A percentile compares a stretch with the other conserved stretches of the same genome.
phyloP scores from a whole-genome alignment of 2,888 invertebrate species.

The Alloscopus bannaensis region DNA sequence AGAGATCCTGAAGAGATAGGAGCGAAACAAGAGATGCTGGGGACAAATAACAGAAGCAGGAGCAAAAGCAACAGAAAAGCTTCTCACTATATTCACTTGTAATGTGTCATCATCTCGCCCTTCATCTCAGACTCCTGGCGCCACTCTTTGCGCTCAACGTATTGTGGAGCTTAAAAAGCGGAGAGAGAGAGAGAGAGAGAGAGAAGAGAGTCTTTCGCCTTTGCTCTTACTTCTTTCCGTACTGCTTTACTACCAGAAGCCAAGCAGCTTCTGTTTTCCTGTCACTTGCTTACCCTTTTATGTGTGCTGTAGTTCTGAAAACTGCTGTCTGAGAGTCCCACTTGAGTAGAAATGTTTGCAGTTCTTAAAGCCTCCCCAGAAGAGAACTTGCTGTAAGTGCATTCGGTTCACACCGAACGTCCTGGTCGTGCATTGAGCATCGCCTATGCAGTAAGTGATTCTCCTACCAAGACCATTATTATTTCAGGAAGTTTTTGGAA shows the following conservation, averaged over 20 bases:
- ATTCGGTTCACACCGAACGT: neutral
- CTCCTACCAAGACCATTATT: neutral
- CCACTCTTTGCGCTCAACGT: conserved; percentile 60
- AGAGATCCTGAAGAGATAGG: conserved; percentile 25
- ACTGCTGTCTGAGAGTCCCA: conserved; percentile 18
- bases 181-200: neutral
- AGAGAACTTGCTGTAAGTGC: neutral
- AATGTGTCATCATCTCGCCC: conserved; percentile 68
- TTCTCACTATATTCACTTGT: conserved; percentile 34
- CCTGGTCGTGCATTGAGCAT: too few relatives aligned
- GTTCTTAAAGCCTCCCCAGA: conserved; percentile 23
- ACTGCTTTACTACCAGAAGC: conserved; percentile 2
- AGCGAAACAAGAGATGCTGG: conserved; percentile 22
- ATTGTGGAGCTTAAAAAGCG: conserved; percentile 3
- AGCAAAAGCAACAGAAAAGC: conserved; percentile 5
- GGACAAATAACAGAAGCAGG: conserved; percentile 34
- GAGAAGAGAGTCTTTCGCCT: too few relatives aligned
- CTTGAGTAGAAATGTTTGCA: conserved; percentile 34
- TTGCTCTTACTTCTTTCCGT: conserved; percentile 19
- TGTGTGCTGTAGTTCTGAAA: conserved; percentile 5
- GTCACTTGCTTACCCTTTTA: conserved; percentile 26
- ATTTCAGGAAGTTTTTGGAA: neutral
- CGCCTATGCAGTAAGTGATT: neutral
- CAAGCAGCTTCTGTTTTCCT: conserved; percentile 21
- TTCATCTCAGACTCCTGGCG: conserved; percentile 72